Evolutionary conservation across 2,797 vertebrate species (phyloP).

Genomic region (Triplophysa bombifrons): DNA sequence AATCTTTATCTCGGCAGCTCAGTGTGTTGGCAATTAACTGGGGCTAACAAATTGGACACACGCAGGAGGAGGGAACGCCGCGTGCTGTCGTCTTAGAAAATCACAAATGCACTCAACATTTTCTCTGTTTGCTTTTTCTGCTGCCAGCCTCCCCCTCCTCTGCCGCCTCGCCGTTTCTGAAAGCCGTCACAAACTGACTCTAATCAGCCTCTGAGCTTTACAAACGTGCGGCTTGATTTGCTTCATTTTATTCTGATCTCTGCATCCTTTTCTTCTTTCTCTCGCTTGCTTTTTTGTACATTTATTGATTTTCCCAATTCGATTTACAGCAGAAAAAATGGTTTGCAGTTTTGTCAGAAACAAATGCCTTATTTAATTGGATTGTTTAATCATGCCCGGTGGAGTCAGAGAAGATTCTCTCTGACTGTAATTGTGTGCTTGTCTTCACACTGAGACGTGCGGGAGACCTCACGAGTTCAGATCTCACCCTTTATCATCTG

Average conservation of each 20-base stretch:
- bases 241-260: conserved; percentile 41
- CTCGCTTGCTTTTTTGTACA: conserved; percentile 30
- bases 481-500: conserved; percentile 49
- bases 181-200: conserved; percentile 44
- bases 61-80: conserved; percentile 55
- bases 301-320: conserved; percentile 53
- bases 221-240: conserved; percentile 49
- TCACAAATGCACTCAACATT: conserved; percentile 50
- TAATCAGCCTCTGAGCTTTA: conserved; percentile 47
- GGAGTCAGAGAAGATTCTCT: conserved; percentile 49
- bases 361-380: conserved; percentile 57
- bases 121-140: conserved; percentile 47
- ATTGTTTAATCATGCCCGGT: conserved; percentile 53
- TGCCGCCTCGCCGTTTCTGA: conserved; percentile 31
- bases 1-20: conserved; percentile 64
- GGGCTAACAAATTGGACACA: conserved; percentile 64
- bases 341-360: conserved; percentile 43
- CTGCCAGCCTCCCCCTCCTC: conserved; percentile 25
- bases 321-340: conserved; percentile 33
- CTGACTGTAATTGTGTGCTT: conserved; percentile 57
- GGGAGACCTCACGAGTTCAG: conserved; percentile 51
- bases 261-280: conserved; percentile 12
- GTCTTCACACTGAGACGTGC: conserved; percentile 47
- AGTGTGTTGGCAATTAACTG: conserved; percentile 68
- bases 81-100: conserved; percentile 50